Conservation (phyloP, 2,113 vertebrate species). For the Elgaria multicarinata region DNA sequence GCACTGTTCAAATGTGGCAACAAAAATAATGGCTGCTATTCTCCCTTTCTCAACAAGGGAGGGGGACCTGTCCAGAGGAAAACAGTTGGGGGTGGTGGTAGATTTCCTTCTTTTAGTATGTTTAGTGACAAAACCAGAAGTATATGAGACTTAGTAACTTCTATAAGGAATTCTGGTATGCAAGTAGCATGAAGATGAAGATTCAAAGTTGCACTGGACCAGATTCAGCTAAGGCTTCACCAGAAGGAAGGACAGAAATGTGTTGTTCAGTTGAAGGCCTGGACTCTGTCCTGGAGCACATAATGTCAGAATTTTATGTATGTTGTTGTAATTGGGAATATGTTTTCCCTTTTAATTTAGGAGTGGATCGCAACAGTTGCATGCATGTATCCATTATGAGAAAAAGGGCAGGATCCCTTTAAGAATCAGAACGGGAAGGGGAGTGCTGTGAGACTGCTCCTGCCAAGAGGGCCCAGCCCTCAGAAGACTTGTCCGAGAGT, state of each 20-base stretch:
- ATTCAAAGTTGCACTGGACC: not conserved
- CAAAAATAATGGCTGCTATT: too few relatives aligned
- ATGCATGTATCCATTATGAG: not conserved
- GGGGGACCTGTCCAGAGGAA: too few relatives aligned
- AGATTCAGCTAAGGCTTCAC: not conserved
- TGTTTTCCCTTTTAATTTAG: not conserved
- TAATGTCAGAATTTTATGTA: not conserved
- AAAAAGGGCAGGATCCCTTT: not conserved
- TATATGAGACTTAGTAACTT: too few relatives aligned
- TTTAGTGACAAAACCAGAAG: too few relatives aligned
- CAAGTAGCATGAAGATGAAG: too few relatives aligned
- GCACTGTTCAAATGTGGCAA: too few relatives aligned
- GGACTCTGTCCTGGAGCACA: not conserved
- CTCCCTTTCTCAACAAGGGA: too few relatives aligned
- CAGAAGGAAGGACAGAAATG: not conserved
- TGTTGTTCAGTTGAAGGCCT: not conserved
- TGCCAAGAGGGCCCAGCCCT: not conserved
- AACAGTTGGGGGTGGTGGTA: too few relatives aligned
- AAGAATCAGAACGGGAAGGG: not conserved
- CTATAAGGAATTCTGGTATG: too few relatives aligned
- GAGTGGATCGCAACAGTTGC: not conserved
- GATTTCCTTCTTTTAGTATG: too few relatives aligned
- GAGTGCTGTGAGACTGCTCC: too few relatives aligned
- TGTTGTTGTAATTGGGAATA: not conserved
- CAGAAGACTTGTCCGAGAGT: not conserved